Percentiles rank a stretch among this genome's conserved stretches.
Conservation (phyloP, 2,797 vertebrate species). For the Galagoides demidoff region DNA sequence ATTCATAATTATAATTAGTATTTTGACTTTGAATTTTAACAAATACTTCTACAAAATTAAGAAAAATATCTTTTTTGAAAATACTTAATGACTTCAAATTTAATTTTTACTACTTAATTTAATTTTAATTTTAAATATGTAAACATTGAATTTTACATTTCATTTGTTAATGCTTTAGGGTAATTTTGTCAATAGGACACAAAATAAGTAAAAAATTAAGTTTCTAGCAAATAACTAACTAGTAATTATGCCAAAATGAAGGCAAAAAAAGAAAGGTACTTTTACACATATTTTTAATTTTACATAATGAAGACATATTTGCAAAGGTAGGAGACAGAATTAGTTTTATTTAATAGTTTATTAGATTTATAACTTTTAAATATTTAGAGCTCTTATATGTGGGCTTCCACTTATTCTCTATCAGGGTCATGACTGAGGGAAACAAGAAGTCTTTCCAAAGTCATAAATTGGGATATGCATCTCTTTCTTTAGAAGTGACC, state of each 20-base stretch:
- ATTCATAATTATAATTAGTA: slow-evolving; percentile 40
- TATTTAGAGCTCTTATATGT: neutral
- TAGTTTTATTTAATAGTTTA: neutral
- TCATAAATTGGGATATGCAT: neutral
- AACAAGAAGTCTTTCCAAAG: neutral
- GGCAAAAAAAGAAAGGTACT: neutral
- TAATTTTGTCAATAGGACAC: neutral
- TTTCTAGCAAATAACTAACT: slow-evolving; percentile 32
- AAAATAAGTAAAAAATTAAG: slow-evolving; percentile 57
- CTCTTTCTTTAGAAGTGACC: neutral
- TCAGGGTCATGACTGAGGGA: neutral
- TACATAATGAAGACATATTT: slow-evolving; percentile 8
- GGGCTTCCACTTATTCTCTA: neutral
- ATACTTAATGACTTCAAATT: slow-evolving; percentile 1
- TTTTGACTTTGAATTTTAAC: slow-evolving; percentile 12
- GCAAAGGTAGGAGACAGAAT: neutral
- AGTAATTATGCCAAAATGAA: slow-evolving; percentile 48
- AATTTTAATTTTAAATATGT: neutral
- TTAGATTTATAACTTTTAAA: slow-evolving; percentile 34
- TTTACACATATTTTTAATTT: neutral
- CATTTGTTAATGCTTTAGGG: slow-evolving; percentile 8
- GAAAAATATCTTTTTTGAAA: slow-evolving; percentile 38
- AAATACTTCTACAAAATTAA: slow-evolving; percentile 45
- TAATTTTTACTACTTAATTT: slow-evolving; percentile 34
- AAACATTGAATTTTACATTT: neutral